phyloP scores from a whole-genome alignment of 2,888 invertebrate genomes.

The Seladonia tumulorum region DNA sequence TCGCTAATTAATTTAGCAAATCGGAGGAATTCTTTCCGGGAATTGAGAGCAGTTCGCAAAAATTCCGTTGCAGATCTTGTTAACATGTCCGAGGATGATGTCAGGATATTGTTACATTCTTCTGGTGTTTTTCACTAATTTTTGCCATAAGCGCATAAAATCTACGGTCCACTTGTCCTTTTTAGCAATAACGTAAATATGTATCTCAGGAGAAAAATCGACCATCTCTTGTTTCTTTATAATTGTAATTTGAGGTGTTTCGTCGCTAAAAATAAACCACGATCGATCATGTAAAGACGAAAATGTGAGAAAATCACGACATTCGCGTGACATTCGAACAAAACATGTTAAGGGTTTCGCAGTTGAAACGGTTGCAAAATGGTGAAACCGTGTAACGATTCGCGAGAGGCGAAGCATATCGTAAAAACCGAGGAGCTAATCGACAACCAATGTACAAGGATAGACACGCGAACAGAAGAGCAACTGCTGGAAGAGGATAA shows the following conservation, averaged over 20 bases:
- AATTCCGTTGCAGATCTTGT: not conserved
- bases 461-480: not conserved
- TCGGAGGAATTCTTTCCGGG: not conserved
- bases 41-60: not conserved
- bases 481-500: not conserved
- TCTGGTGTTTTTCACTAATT: not conserved
- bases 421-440: not conserved
- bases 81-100: not conserved
- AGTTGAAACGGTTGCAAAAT: not conserved
- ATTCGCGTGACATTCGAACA: not conserved
- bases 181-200: too few species aligned
- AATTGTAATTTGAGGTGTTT: too few species aligned
- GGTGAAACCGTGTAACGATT: not conserved
- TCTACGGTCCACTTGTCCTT: too few species aligned
- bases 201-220: not conserved
- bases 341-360: not conserved
- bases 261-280: not conserved
- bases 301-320: not conserved
- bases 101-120: not conserved
- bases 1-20: conserved; percentile 8
- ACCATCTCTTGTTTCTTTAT: not conserved
- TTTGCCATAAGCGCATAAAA: too few species aligned
- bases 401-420: not conserved
- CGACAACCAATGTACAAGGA: not conserved
- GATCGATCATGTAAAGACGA: not conserved